These are phyloP conservation scores for Patella ulyssiponensis DNA, from an alignment of 2,888 invertebrate genomes.

Conservation along the genomic window DNA sequence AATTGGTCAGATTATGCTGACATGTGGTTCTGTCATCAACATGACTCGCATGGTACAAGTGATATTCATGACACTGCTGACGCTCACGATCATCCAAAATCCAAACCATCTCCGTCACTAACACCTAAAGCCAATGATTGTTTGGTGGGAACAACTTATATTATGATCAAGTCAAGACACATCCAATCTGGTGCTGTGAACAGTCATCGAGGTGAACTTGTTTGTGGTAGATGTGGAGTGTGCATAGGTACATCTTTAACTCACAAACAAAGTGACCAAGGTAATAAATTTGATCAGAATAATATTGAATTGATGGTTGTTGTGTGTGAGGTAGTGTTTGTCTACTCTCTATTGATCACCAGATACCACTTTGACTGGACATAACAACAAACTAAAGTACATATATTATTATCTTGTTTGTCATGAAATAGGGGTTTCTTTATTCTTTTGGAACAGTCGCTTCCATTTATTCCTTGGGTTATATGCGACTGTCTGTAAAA, in stretches of 20 bases:
- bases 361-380: no score
- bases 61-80: not conserved
- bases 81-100: conserved; percentile 8
- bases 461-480: no score
- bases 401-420: no score
- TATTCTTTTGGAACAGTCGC: no score
- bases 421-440: no score
- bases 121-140: conserved; percentile 53
- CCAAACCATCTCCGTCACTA: conserved; percentile 23
- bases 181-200: conserved; percentile 36
- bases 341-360: no score
- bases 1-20: conserved; percentile 64
- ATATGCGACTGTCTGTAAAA: no score
- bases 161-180: conserved; percentile 46
- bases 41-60: conserved; percentile 27
- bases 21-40: conserved; percentile 66
- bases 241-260: conserved; percentile 43
- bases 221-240: conserved; percentile 52
- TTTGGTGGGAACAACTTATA: conserved; percentile 57
- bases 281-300: not conserved
- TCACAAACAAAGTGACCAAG: conserved; percentile 15
- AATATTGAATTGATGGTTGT: no score
- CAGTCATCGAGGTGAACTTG: conserved; percentile 34
- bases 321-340: no score
- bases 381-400: no score